Base-by-base conservation (phyloP, 2,113 vertebrate genomes). In the Amblyopsis rosae region DNA sequence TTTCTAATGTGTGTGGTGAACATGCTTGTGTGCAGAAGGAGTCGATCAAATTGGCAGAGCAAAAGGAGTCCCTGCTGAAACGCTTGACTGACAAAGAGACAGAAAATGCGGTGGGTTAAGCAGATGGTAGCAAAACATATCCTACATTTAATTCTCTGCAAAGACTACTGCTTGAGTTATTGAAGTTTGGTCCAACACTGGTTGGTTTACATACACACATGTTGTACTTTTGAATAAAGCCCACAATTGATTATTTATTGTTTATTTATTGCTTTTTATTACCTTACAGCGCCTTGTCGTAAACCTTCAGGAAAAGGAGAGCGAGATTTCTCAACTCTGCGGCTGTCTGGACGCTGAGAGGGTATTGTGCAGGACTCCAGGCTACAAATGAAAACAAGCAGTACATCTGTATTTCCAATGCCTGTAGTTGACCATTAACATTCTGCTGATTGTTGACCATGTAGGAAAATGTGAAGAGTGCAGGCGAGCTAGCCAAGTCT, bases 241-340 rank as follows among this genome's bases (percentile, higher is more conserved):
- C 26, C 26, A 26, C 26, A 26, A 26, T 26, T 26, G 26, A 26
- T 26, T 26, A 26, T 26, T 26, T 26, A 26, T 13, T 19, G 16
- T 19, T n/a, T 16, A 26, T 9, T 56, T 46, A 46, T 12, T 33
- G 0, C 6, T 6, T 50, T 3, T 58, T 49, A 3, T 51, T 8
- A 75, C 35, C 62, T 79, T 63, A 9, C 73, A 99, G 96, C 88
- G 86, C 87, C 92, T 97, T 81, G 77, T 95, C 50, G 63, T 93
- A 77, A 92, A 85, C 61, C 93, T 98, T 62, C 92, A 94, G 64
- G 94, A 97, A 60, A 95, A 92, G 80, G 94, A 96, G 49, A 90
- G 91, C 67, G 94, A 95, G 58, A 66, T 95, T 3, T 82, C 92
- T 55, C 87, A 87, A 5, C 94, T 97, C 0, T 74, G 70, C 6